Evolutionary conservation across 2,888 invertebrate species (phyloP).

Genomic region (Leptopilina myrica): DNA sequence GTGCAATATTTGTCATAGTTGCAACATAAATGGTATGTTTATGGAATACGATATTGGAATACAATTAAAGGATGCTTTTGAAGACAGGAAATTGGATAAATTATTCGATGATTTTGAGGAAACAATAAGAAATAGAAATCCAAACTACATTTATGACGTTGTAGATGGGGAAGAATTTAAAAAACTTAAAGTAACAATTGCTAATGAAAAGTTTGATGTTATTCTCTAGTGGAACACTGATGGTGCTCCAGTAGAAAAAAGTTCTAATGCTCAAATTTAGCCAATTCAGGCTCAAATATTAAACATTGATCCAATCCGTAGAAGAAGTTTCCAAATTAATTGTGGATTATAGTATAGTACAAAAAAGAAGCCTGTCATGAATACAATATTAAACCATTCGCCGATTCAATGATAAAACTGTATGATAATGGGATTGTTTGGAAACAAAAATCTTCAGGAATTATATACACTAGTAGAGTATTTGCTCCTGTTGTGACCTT

Average conservation of each 20-base stretch:
- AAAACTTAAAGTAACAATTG: constrained; percentile 28
- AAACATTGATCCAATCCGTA: constrained; percentile 39
- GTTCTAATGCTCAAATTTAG: constrained; percentile 47
- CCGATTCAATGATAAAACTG: neutral
- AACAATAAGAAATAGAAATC: constrained; percentile 13
- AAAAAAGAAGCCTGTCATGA: constrained; percentile 42
- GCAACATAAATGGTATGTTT: constrained; percentile 42
- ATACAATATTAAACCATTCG: constrained; percentile 42
- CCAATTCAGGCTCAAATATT: constrained; percentile 42
- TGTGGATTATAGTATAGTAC: constrained; percentile 46
- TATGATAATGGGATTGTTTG: neutral
- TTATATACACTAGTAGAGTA: neutral
- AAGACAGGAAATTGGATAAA: constrained; percentile 38
- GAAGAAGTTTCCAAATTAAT: constrained; percentile 41
- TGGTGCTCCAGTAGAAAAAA: constrained; percentile 43
- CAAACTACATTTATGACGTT: constrained; percentile 38
- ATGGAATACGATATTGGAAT: constrained; percentile 44
- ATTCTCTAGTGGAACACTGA: constrained; percentile 47
- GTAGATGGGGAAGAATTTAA: constrained; percentile 29
- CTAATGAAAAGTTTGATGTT: constrained; percentile 39
- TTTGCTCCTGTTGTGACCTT: constrained; percentile 27
- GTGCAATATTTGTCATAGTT: constrained; percentile 37
- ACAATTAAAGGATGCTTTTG: constrained; percentile 43
- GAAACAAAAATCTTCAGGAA: neutral
- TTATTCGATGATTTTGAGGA: constrained; percentile 30